Evolutionary conservation across 2,797 vertebrate species (phyloP), one percentile per base, ranked within the genome.

Genomic region (Centropyge bicolor): DNA sequence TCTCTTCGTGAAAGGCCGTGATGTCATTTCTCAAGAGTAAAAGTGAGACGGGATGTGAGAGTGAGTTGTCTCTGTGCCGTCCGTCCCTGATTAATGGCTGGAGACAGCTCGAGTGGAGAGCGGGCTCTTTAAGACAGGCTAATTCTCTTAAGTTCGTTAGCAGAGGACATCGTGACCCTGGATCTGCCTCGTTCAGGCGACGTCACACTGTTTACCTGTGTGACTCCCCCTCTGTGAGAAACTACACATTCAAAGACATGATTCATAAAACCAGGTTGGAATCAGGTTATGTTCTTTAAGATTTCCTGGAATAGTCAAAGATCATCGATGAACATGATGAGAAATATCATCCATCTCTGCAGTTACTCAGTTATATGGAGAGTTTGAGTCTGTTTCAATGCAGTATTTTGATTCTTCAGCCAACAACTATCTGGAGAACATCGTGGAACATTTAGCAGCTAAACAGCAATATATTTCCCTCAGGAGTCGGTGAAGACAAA

Each of bases 131-230:
- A 93, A 91, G 82, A 83, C 68, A 31, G 52, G 68, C 63, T 93
- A 93, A 95, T 88, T 90, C 92, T 85, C 86, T 88, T 94, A 94
- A 79, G 86, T 87, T 84, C 74, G 74, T 92, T 76, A 94, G 90
- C 81, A 88, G 88, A 93, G 92, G 91, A 90, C 92, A 86, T 45
- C 0, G 74, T 92, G 88, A 93, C 88, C 87, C 65, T 11, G 66
- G 52, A 13, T 70, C 52, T 56, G 78, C 74, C 69, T 59, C 60
- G 24, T 68, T 82, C 10, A 8, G 51, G 27, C 19, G 0, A 22
- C 19, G 43, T 82, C 70, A 69, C 66, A 35, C 65, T 54, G 70
- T 56, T 66, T 36, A 78, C 52, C 24, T 64, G n/a, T 13, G 31
- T 20, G 45, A 54, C 41, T 45, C 48, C 35, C 49, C 22, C 3